phyloP scores from a whole-genome alignment of 2,797 vertebrate genomes.

The Zenarchopterus dispar region DNA sequence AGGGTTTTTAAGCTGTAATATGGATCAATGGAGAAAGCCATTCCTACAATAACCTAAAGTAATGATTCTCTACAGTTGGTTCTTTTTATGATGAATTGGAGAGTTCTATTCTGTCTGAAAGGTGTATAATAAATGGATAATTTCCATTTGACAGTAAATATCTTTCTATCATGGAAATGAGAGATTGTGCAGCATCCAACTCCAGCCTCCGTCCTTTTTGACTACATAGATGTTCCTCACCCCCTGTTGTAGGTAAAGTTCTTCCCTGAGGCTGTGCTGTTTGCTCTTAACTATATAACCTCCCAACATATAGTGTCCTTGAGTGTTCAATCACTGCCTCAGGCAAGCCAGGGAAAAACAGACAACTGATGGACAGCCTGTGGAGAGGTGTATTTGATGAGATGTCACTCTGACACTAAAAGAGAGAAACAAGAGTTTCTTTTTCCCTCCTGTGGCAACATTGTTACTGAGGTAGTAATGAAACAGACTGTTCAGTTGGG shows the following conservation, averaged over 20 bases:
- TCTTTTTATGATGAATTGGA: no score
- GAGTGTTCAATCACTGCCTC: slow-evolving; percentile 39
- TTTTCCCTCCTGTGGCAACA: slow-evolving; percentile 33
- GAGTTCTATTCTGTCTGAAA: neutral
- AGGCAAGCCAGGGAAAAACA: slow-evolving; percentile 23
- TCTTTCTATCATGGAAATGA: neutral
- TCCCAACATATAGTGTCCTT: slow-evolving; percentile 35
- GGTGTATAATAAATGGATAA: neutral
- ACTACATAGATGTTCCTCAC: slow-evolving; percentile 31
- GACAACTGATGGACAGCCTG: slow-evolving; percentile 27
- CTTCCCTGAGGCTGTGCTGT: slow-evolving; percentile 40
- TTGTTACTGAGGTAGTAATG: slow-evolving; percentile 31
- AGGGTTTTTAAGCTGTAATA: no score
- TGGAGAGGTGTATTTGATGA: slow-evolving; percentile 14
- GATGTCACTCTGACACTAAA: slow-evolving; percentile 27
- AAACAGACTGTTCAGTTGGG: slow-evolving; percentile 38
- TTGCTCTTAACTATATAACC: slow-evolving; percentile 45
- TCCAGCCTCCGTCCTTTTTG: slow-evolving; percentile 11
- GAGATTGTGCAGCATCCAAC: slow-evolving; percentile 5
- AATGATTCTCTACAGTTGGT: no score
- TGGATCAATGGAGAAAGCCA: no score
- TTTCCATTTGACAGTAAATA: slow-evolving; percentile 1
- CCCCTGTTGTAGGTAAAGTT: slow-evolving; percentile 24
- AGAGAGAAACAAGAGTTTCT: slow-evolving; percentile 29
- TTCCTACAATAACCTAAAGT: no score